phyloP scores from a whole-genome alignment of 2,888 invertebrate species.

The Pteria penguin region DNA sequence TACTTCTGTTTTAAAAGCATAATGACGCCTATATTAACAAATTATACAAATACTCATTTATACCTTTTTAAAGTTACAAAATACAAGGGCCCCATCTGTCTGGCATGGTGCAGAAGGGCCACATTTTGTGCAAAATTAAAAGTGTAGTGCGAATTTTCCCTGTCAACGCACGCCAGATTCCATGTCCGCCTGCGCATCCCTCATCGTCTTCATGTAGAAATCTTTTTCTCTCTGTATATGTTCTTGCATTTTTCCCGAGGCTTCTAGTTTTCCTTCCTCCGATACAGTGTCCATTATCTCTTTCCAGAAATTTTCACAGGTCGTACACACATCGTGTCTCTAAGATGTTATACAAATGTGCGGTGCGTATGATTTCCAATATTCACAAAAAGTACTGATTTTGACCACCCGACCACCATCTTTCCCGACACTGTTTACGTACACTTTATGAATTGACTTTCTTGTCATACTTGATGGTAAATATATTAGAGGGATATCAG shows the following conservation, averaged over 20 bases:
- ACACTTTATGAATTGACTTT: neutral
- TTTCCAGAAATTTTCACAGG: slow-evolving; percentile 28
- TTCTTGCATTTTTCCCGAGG: slow-evolving; percentile 14
- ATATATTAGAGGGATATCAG: slow-evolving; percentile 13
- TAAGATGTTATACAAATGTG: slow-evolving; percentile 30
- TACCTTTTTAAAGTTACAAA: slow-evolving; percentile 32
- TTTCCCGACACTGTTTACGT: neutral
- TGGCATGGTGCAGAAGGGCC: slow-evolving; percentile 24
- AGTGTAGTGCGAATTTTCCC: slow-evolving; percentile 20
- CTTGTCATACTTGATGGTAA: neutral
- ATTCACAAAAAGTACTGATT: slow-evolving; percentile 11
- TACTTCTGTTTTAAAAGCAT: no score
- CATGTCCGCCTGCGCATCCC: neutral
- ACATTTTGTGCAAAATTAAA: slow-evolving; percentile 38
- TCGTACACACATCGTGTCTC: slow-evolving; percentile 32
- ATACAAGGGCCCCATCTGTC: slow-evolving; percentile 36
- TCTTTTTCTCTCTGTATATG: slow-evolving; percentile 20
- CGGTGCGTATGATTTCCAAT: slow-evolving; percentile 27
- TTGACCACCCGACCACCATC: slow-evolving; percentile 11
- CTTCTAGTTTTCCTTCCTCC: slow-evolving; percentile 26
- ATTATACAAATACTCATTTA: no score
- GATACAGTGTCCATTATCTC: slow-evolving; percentile 17
- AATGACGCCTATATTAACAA: no score
- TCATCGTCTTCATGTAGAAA: neutral
- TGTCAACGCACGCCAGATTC: neutral